These are phyloP conservation scores for Pararge aegeria DNA, from an alignment of 1,140 invertebrate genomes.

Conservation along the genomic window DNA sequence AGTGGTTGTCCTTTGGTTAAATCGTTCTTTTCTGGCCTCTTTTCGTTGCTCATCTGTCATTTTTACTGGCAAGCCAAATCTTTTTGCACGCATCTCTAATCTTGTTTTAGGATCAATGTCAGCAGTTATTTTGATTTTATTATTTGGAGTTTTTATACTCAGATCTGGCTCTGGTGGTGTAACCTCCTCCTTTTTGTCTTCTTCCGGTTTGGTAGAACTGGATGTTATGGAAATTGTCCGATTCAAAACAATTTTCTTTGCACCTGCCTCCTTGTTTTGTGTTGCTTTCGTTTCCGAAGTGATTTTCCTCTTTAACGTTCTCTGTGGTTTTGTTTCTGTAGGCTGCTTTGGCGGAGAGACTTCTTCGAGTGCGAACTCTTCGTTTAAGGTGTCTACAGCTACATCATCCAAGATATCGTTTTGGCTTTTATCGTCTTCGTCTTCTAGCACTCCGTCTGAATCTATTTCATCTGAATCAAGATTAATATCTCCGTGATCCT, in stretches of 20 bases:
- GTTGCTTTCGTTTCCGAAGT: conserved; percentile 42
- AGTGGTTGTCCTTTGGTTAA: conserved; percentile 65
- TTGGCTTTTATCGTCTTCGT: conserved; percentile 79
- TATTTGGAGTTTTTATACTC: conserved; percentile 30
- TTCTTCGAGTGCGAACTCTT: conserved; percentile 71
- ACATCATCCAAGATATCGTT: conserved; percentile 73
- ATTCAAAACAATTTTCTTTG: conserved; percentile 83
- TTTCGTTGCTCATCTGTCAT: conserved; percentile 81
- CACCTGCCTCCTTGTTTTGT: conserved; percentile 69
- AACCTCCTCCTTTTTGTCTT: conserved; percentile 33
- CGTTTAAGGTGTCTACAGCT: conserved; percentile 60
- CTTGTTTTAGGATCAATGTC: conserved; percentile 84
- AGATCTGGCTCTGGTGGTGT: conserved; percentile 34
- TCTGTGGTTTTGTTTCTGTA: conserved; percentile 48
- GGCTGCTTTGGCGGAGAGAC: conserved; percentile 38
- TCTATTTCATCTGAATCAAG: conserved; percentile 74
- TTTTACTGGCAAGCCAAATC: conserved; percentile 85
- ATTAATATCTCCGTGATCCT: conserved; percentile 67
- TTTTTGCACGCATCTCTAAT: conserved; percentile 88
- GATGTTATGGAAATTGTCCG: conserved; percentile 81
- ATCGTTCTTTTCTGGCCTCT: conserved; percentile 84
- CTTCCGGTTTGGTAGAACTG: conserved; percentile 30
- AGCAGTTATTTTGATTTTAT: conserved; percentile 79
- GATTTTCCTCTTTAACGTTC: conserved; percentile 68
- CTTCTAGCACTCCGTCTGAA: conserved; percentile 79